These are phyloP conservation scores for Oeneis ivallda DNA, from an alignment of 2,888 invertebrate genomes.

Conservation along the genomic window DNA sequence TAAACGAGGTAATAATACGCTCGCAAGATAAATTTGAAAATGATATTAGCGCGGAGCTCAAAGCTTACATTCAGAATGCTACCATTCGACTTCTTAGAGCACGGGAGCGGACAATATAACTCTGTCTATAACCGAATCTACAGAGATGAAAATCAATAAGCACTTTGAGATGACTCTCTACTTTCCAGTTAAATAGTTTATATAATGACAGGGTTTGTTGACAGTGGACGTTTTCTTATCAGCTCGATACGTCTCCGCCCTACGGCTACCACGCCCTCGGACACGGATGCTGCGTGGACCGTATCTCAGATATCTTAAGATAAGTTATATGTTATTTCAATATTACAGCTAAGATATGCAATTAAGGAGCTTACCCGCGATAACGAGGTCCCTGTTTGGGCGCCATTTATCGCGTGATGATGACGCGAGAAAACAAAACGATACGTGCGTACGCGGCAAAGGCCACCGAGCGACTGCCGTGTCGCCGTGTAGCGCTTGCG, in stretches of 20 bases:
- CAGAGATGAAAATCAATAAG: slow-evolving; percentile 71
- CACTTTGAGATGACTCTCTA: slow-evolving; percentile 57
- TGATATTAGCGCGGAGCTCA: slow-evolving; percentile 30
- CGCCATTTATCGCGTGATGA: slow-evolving; percentile 76
- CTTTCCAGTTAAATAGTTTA: slow-evolving; percentile 52
- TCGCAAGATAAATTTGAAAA: slow-evolving; percentile 37
- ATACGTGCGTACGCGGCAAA: slow-evolving; percentile 58
- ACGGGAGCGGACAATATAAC: slow-evolving; percentile 58
- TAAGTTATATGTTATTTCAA: slow-evolving; percentile 12
- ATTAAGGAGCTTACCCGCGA: slow-evolving; percentile 66
- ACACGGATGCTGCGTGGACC: slow-evolving; percentile 66
- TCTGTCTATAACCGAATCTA: slow-evolving; percentile 48
- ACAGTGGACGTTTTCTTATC: slow-evolving; percentile 75
- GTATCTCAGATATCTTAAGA: slow-evolving; percentile 25
- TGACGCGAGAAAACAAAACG: slow-evolving; percentile 48
- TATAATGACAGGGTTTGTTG: slow-evolving; percentile 72
- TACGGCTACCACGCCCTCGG: slow-evolving; percentile 72
- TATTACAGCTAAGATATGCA: slow-evolving; percentile 18
- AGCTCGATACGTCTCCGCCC: slow-evolving; percentile 65
- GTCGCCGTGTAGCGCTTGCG: slow-evolving; percentile 57
- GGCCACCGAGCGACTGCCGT: slow-evolving; percentile 71
- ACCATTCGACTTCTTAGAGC: slow-evolving; percentile 47
- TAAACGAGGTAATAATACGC: slow-evolving; percentile 37
- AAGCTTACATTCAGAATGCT: slow-evolving; percentile 14
- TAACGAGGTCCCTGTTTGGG: slow-evolving; percentile 69